Evolutionary conservation across 2,888 invertebrate species (phyloP).

Genomic region (Drosophila picticornis): DNA sequence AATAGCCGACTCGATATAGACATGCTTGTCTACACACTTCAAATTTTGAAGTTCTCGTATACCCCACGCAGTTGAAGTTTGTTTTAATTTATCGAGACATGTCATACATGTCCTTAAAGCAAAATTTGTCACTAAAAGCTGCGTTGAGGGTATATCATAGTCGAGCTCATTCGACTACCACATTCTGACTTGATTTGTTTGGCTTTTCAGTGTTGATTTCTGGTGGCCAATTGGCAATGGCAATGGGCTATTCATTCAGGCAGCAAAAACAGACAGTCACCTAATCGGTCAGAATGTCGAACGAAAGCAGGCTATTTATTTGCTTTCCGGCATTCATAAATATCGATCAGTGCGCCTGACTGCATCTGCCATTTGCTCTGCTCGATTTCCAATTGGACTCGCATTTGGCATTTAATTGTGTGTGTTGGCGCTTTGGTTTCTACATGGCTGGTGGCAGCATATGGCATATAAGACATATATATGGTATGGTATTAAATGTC

Average conservation of each 20-base stretch:
- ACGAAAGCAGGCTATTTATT: slow-evolving; percentile 45
- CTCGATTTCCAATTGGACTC: slow-evolving; percentile 35
- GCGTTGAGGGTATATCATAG: not conserved
- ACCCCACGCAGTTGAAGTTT: not conserved
- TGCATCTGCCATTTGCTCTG: slow-evolving; percentile 62
- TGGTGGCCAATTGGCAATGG: slow-evolving; percentile 26
- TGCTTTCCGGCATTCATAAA: slow-evolving; percentile 65
- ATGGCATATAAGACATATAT: slow-evolving; percentile 21
- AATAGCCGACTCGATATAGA: not conserved
- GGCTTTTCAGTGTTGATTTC: slow-evolving; percentile 27
- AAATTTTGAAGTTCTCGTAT: not conserved
- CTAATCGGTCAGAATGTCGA: slow-evolving; percentile 1
- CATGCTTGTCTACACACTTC: not conserved
- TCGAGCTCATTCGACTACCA: not conserved
- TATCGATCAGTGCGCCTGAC: slow-evolving; percentile 72
- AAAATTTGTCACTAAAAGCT: not conserved
- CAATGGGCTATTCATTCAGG: slow-evolving; percentile 8
- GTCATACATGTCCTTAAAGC: no score
- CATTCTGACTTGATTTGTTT: slow-evolving; percentile 10
- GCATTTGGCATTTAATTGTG: slow-evolving; percentile 42
- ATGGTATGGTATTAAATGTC: slow-evolving; percentile 6
- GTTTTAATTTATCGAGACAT: not conserved
- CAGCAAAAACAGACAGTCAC: slow-evolving; percentile 13
- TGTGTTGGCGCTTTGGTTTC: slow-evolving; percentile 25
- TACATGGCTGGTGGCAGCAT: slow-evolving; percentile 44